These are phyloP conservation scores for Ceratina calcarata DNA, from an alignment of 1,140 invertebrate species.

Conservation along the genomic window DNA sequence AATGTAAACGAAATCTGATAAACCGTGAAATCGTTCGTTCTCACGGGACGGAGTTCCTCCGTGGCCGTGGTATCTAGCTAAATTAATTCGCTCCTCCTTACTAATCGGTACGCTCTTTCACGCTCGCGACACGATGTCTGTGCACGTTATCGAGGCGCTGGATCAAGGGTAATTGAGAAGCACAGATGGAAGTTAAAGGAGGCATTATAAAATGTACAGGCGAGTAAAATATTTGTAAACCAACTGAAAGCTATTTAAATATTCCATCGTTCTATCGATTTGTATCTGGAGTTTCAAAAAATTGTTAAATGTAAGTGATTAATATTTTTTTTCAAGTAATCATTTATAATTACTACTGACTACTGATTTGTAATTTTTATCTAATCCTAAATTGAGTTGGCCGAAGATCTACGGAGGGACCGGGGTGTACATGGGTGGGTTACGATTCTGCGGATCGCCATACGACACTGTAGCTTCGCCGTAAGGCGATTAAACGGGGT, in stretches of 20 bases:
- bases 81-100: constrained; percentile 43
- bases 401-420: too few species aligned
- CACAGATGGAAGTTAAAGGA: too few species aligned
- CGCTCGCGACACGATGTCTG: background rate
- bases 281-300: too few species aligned
- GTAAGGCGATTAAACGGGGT: constrained; percentile 60
- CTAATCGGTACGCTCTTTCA: constrained; percentile 34
- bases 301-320: too few species aligned
- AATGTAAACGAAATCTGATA: constrained; percentile 37
- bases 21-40: constrained; percentile 36
- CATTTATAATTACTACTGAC: too few species aligned
- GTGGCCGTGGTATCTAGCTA: constrained; percentile 17
- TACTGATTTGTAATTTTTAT: too few species aligned
- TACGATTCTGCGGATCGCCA: constrained; percentile 38
- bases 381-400: too few species aligned
- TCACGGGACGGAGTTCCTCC: constrained; percentile 23
- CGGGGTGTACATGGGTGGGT: background rate
- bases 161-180: constrained; percentile 1
- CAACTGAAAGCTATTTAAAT: too few species aligned
- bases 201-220: too few species aligned
- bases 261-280: too few species aligned
- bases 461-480: constrained; percentile 63
- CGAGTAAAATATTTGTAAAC: too few species aligned
- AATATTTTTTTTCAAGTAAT: too few species aligned
- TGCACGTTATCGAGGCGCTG: constrained; percentile 1